phyloP scores from a whole-genome alignment of 2,113 vertebrate species.

The Chionomys nivalis region DNA sequence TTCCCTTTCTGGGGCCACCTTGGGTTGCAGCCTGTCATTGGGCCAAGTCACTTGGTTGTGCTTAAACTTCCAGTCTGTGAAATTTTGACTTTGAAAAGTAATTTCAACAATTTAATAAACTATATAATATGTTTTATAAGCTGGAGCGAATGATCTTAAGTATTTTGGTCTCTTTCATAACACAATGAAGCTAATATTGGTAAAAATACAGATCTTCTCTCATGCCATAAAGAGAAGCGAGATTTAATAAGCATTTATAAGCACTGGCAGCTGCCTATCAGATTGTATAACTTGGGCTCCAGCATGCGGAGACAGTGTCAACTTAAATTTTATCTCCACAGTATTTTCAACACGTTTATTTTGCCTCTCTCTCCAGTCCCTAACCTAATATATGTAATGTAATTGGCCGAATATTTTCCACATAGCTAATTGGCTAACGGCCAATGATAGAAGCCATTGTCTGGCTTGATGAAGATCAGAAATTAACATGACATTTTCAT shows the following conservation, averaged over 20 bases:
- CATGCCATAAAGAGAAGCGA: conserved; percentile 85
- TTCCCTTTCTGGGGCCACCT: background rate
- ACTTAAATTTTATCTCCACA: conserved; percentile 88
- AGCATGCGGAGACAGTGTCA: conserved; percentile 87
- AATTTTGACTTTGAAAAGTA: conserved; percentile 86
- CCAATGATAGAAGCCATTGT: conserved; percentile 90
- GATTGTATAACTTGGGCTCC: conserved; percentile 86
- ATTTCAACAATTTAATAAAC: conserved; percentile 92
- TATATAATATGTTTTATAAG: conserved; percentile 88
- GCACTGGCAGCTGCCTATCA: conserved; percentile 90
- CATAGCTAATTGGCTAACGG: conserved; percentile 89
- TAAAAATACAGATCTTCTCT: conserved; percentile 89
- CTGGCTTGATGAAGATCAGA: conserved; percentile 93
- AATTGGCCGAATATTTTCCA: conserved; percentile 92
- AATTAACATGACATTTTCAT: conserved; percentile 97
- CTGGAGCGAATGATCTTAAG: conserved; percentile 86
- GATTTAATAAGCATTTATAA: conserved; percentile 92
- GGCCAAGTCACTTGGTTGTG: conserved; percentile 56
- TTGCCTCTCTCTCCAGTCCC: conserved; percentile 87
- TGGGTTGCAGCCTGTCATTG: conserved; percentile 2
- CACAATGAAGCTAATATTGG: conserved; percentile 89
- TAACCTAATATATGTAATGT: conserved; percentile 87
- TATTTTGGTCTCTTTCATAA: conserved; percentile 90
- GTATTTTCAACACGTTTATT: conserved; percentile 87
- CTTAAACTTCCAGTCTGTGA: conserved; percentile 77